These are phyloP conservation scores for Centropus unirufus DNA, from an alignment of 2,113 vertebrate species.

Conservation along the genomic window DNA sequence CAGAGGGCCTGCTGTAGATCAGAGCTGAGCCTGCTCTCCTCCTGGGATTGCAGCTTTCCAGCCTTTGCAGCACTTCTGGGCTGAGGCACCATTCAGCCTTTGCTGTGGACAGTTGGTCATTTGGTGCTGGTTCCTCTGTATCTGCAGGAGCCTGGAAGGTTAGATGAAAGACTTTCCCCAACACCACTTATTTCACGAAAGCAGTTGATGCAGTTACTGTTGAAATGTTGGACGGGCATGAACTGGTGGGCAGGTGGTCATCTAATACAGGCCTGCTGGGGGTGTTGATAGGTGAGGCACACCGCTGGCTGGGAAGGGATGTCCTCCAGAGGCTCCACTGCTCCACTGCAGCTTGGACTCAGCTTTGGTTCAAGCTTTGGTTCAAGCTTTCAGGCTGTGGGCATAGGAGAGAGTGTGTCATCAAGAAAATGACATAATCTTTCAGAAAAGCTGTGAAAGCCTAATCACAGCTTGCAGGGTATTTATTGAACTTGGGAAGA, in stretches of 20 bases:
- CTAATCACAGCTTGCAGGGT: background rate
- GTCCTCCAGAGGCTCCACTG: background rate
- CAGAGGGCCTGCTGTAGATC: background rate
- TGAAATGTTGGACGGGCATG: background rate
- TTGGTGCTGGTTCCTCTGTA: background rate
- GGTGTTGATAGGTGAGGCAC: rapidly evolving
- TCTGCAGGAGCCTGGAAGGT: background rate
- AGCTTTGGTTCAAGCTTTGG: too few species aligned
- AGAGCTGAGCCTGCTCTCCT: background rate
- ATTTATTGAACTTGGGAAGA: background rate
- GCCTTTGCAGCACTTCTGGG: background rate
- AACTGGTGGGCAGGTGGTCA: rapidly evolving
- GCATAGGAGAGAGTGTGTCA: background rate
- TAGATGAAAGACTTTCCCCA: background rate
- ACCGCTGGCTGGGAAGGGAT: rapidly evolving
- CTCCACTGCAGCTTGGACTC: background rate
- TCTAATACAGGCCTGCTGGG: rapidly evolving
- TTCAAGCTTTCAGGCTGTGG: background rate
- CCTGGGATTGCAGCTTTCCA: background rate
- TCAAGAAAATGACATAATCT: background rate
- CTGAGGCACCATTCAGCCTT: background rate
- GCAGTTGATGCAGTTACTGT: rapidly evolving
- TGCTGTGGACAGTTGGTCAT: rapidly evolving
- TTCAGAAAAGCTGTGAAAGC: background rate
- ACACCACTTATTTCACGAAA: background rate